Evolutionary conservation across 2,888 invertebrate genomes (phyloP).

Genomic region (Andrena trimmerana): DNA sequence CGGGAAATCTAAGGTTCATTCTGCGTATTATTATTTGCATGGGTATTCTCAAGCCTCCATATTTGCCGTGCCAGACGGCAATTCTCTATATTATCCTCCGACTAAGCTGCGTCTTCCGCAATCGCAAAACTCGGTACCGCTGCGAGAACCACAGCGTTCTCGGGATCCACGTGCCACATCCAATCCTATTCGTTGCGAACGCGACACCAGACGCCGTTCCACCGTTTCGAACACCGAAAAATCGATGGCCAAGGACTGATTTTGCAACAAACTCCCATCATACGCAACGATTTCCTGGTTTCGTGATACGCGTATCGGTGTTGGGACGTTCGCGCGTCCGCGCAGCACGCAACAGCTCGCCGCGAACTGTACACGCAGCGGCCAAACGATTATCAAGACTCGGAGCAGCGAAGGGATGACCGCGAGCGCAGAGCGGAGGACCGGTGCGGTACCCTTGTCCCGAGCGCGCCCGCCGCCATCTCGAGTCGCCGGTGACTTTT

Average conservation of each 20-base stretch:
- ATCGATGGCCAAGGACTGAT: constrained; percentile 28
- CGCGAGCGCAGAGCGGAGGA: not conserved
- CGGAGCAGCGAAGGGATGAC: not conserved
- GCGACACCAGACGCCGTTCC: not conserved
- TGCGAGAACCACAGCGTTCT: not conserved
- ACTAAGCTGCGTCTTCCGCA: not conserved
- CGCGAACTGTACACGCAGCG: too few relatives aligned
- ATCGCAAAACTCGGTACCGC: not conserved
- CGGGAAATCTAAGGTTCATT: too few relatives aligned
- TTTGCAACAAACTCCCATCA: not conserved
- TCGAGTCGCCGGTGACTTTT: not conserved
- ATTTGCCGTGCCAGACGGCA: not conserved
- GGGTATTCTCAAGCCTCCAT: too few relatives aligned
- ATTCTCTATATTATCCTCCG: not conserved
- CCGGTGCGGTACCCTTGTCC: not conserved
- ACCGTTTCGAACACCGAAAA: not conserved
- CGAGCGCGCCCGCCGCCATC: constrained; percentile 21
- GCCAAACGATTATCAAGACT: not conserved
- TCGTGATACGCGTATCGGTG: not conserved
- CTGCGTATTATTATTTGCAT: too few relatives aligned
- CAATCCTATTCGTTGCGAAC: not conserved
- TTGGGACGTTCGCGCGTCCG: not conserved
- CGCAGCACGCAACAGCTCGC: too few relatives aligned
- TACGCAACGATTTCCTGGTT: constrained; percentile 1
- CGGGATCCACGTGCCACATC: not conserved